phyloP scores from a whole-genome alignment of 1,140 invertebrate genomes.

The Drosophila saltans region DNA sequence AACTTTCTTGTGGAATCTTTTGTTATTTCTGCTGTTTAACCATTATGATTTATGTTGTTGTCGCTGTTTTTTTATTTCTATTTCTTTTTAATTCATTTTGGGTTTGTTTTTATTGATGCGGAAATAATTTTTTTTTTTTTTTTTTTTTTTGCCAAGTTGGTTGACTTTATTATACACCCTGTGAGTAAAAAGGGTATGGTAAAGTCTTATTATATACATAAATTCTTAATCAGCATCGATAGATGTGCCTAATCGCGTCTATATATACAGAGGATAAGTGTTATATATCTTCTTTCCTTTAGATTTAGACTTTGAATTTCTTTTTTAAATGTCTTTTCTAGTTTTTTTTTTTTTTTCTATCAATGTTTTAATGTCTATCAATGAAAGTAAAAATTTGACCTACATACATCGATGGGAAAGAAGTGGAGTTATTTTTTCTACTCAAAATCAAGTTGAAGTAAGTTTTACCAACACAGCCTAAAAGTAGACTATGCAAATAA shows the following conservation, averaged over 20 bases:
- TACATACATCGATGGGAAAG: too few relatives aligned
- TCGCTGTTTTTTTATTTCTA: conserved; percentile 43
- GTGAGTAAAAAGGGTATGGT: background rate
- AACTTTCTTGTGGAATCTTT: background rate
- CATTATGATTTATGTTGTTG: conserved; percentile 30
- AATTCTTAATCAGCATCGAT: background rate
- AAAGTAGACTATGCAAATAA: background rate
- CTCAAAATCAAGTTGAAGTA: too few relatives aligned
- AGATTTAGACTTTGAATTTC: too few relatives aligned
- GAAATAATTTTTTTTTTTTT: conserved; percentile 59
- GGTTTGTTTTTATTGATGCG: conserved; percentile 57
- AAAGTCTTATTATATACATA: background rate
- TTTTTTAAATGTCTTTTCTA: too few relatives aligned
- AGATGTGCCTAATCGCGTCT: too few relatives aligned
- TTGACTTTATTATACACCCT: conserved; percentile 26
- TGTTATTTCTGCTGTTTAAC: background rate
- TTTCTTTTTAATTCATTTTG: conserved; percentile 13
- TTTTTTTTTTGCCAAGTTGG: conserved; percentile 3
- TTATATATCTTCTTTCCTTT: too few relatives aligned
- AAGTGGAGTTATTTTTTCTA: too few relatives aligned
- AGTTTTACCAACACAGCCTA: background rate
- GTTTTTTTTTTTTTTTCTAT: too few relatives aligned
- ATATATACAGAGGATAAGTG: too few relatives aligned
- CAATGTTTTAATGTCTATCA: too few relatives aligned
- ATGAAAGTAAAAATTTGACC: too few relatives aligned